Percentiles rank a stretch among this genome's conserved stretches.
These are phyloP conservation scores for Monochamus saltuarius DNA, from an alignment of 1,140 invertebrate genomes.

Conservation along the genomic window DNA sequence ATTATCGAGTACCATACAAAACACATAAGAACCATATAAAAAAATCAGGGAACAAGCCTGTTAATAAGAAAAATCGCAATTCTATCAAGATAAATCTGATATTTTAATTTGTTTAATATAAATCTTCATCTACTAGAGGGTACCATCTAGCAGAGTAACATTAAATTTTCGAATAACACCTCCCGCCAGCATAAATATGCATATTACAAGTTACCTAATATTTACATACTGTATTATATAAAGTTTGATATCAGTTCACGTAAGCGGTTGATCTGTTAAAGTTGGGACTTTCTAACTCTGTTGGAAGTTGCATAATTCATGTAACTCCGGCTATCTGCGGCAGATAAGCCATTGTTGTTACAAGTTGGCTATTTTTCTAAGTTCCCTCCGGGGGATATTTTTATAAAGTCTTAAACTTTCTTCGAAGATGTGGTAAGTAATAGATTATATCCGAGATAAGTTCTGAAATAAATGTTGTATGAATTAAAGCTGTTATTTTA, in stretches of 20 bases:
- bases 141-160: too few species aligned
- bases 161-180: too few species aligned
- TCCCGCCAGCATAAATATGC: neutral
- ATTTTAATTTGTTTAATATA: too few species aligned
- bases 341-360: conserved; percentile 18
- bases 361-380: conserved; percentile 16
- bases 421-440: conserved; percentile 2
- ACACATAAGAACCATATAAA: too few species aligned
- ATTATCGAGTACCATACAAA: too few species aligned
- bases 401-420: conserved; percentile 8
- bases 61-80: too few species aligned
- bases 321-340: conserved; percentile 10
- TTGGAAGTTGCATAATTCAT: conserved; percentile 15
- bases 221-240: conserved; percentile 12
- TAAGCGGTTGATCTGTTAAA: conserved; percentile 19
- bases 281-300: conserved; percentile 8
- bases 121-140: too few species aligned
- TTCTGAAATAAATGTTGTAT: neutral
- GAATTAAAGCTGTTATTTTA: too few species aligned
- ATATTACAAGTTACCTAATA: conserved; percentile 8
- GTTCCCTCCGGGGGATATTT: conserved; percentile 14
- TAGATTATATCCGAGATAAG: conserved; percentile 7
- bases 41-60: too few species aligned
- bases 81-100: too few species aligned
- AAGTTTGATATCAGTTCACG: conserved; percentile 14